Evolutionary conservation across 2,797 vertebrate species (phyloP).

Genomic region (Fratercula arctica): DNA sequence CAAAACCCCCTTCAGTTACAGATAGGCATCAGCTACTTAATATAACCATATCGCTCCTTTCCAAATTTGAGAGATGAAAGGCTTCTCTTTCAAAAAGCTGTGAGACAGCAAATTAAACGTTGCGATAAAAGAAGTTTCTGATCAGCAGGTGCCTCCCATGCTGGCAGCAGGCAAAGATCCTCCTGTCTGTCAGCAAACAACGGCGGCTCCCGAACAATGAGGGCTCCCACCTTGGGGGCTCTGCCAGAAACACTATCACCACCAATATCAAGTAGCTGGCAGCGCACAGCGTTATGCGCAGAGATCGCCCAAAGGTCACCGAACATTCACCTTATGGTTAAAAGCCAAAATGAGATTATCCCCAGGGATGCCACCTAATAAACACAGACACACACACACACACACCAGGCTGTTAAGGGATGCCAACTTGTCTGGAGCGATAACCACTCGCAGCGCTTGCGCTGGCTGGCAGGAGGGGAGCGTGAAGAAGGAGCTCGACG

Average conservation of each 20-base stretch:
- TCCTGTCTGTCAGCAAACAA: conserved; percentile 41
- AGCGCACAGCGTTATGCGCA: neutral
- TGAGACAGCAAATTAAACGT: conserved; percentile 34
- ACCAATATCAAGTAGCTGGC: conserved; percentile 32
- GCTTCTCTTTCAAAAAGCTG: conserved; percentile 24
- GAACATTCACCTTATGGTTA: conserved; percentile 23
- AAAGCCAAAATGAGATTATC: conserved; percentile 65
- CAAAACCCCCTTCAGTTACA: neutral
- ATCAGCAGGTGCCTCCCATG: conserved; percentile 43
- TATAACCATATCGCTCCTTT: neutral
- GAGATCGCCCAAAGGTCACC: conserved; percentile 25
- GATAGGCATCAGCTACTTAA: conserved; percentile 18
- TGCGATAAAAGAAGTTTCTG: conserved; percentile 28
- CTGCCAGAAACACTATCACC: conserved; percentile 27
- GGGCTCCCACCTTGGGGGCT: conserved; percentile 8
- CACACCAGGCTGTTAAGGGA: neutral
- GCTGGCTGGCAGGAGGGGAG: neutral
- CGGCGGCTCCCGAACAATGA: neutral
- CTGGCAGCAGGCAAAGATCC: conserved; percentile 17
- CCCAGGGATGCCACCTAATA: conserved; percentile 51
- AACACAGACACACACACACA: neutral
- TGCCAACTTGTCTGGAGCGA: neutral
- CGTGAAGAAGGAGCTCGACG: neutral
- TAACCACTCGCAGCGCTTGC: neutral
- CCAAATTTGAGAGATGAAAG: conserved; percentile 6